Evolutionary conservation across 2,888 invertebrate genomes (phyloP).

Genomic region (Scaptomyza flava): DNA sequence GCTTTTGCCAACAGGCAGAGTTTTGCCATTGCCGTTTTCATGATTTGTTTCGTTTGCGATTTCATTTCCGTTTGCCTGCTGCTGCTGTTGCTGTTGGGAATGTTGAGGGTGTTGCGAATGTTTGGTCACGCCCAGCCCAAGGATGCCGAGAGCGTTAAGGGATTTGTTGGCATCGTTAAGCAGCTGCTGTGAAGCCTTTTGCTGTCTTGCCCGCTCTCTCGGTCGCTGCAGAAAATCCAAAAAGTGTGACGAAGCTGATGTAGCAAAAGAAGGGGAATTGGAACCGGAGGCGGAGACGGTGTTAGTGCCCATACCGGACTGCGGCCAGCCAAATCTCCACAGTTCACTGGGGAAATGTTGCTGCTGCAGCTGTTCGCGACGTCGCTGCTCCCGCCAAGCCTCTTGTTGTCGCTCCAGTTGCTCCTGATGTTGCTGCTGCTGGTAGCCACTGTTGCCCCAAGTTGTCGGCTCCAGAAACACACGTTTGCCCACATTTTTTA

Average conservation of each 20-base stretch:
- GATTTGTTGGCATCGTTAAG: conserved; percentile 67
- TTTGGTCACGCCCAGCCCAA: conserved; percentile 40
- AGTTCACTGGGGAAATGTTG: conserved; percentile 66
- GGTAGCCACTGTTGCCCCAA: conserved; percentile 51
- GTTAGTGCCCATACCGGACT: conserved; percentile 18
- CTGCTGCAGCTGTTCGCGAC: conserved; percentile 60
- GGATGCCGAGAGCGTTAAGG: conserved; percentile 49
- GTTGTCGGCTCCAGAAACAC: conserved; percentile 42
- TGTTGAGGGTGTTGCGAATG: conserved; percentile 31
- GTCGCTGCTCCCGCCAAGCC: conserved; percentile 47
- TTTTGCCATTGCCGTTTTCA: conserved; percentile 54
- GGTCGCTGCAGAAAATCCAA: conserved; percentile 67
- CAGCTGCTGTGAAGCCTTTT: conserved; percentile 31
- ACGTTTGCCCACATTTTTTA: conserved; percentile 92
- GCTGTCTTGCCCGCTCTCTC: conserved; percentile 28
- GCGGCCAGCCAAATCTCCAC: conserved; percentile 64
- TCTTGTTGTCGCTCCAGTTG: conserved; percentile 42
- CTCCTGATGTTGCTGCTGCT: conserved; percentile 35
- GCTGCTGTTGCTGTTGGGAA: conserved; percentile 20
- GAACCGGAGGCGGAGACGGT: background rate
- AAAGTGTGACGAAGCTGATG: conserved; percentile 47
- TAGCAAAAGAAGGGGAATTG: conserved; percentile 12
- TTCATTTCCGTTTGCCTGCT: conserved; percentile 70
- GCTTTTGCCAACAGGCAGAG: conserved; percentile 39
- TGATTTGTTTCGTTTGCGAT: conserved; percentile 73